Base-by-base conservation (phyloP, 1,140 invertebrate genomes). In the Hypsibius dujardini region DNA sequence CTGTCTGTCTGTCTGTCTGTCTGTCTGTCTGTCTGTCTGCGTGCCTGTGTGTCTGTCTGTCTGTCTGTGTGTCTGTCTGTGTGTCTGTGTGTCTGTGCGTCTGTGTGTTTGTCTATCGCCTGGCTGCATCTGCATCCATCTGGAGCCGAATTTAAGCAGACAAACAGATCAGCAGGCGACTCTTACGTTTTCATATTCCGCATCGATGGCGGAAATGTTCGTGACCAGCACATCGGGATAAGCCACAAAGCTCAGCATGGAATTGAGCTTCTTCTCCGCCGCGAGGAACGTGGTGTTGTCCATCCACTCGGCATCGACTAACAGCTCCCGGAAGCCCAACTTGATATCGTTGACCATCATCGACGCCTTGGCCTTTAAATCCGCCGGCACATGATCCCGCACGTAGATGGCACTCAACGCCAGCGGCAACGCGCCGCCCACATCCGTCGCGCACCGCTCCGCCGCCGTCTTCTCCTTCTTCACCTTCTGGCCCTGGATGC, bases 271-370 rank as follows among this genome's bases (percentile, higher is more conserved):
- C 7, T 56, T n/a, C 50, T 7, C 7, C 7, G 50, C 50, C n/a
- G 50, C n/a, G 50, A 7, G 7, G 7, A 56, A 56, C n/a, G 50
- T 56, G 7, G n/a, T 56, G 50, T 7, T 56, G 50, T 56, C 50
- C n/a, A 56, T 56, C 50, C 50, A 56, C 7, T n/a, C 50, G 7
- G n/a, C 50, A 7, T 56, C 50, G 7, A 56, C 7, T 56, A 56
- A 7, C n/a, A 56, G n/a, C 7, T 56, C n/a, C 7, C n/a, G 50
- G 50, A 56, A 7, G n/a, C 50, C 50, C 7, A 7, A n/a, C 7
- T 56, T 56, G 50, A 56, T 56, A n/a, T 56, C 50, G 50, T 7
- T n/a, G 50, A n/a, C n/a, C 50, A 56, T 56, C 50, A 56, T 56
- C 7, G 50, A 56, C 7, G 50, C 50, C n/a, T 56, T n/a, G 7